Evolutionary conservation across 2,888 invertebrate genomes (phyloP).

Genomic region (Drosophila mimica): DNA sequence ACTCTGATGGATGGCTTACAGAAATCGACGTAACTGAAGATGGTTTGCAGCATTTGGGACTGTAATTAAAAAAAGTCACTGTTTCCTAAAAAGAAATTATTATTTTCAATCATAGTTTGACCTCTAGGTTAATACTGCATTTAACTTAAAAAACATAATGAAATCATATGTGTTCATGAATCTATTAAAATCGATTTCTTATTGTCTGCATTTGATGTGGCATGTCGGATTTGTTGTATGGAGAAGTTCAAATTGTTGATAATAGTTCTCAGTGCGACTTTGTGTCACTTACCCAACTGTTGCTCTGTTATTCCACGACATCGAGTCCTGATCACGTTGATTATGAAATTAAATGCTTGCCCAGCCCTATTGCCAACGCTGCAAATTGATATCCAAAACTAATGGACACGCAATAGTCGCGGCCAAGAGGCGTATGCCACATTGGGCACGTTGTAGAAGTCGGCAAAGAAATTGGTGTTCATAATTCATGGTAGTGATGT

Average conservation of each 20-base stretch:
- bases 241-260: not conserved
- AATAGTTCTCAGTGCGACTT: not conserved
- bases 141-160: not conserved
- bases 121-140: not conserved
- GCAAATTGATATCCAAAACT: conserved; percentile 72
- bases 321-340: conserved; percentile 53
- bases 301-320: conserved; percentile 21
- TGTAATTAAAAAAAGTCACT: conserved; percentile 42
- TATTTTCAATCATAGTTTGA: not conserved
- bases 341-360: conserved; percentile 66
- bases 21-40: conserved; percentile 41
- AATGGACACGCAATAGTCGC: conserved; percentile 60
- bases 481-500: conserved; percentile 59
- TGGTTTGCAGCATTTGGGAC: conserved; percentile 15
- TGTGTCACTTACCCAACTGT: not conserved
- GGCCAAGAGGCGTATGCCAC: conserved; percentile 2
- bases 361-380: conserved; percentile 58
- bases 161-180: not conserved
- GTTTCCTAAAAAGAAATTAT: conserved; percentile 2
- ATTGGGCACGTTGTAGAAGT: conserved; percentile 3
- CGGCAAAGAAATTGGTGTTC: conserved; percentile 61
- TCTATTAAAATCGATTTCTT: not conserved
- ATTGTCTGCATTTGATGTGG: not conserved
- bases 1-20: conserved; percentile 65
- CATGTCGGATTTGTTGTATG: not conserved